phyloP scores from a whole-genome alignment of 2,888 invertebrate species.

The Acanthococcus lagerstroemiae region DNA sequence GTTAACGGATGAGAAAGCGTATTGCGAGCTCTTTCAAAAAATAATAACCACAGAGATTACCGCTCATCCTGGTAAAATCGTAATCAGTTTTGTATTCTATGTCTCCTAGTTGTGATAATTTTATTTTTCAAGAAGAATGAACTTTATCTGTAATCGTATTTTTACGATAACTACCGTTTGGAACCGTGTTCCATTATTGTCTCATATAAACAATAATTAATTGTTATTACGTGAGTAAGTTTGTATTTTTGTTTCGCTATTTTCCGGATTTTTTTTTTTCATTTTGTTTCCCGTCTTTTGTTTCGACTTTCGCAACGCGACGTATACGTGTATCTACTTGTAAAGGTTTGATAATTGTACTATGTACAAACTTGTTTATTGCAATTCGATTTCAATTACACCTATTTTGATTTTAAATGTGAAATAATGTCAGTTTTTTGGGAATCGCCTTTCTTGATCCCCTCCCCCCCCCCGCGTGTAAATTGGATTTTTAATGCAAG shows the following conservation, averaged over 20 bases:
- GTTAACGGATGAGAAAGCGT: too few relatives aligned
- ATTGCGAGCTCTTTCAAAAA: too few relatives aligned
- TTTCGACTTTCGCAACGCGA: slow-evolving; percentile 9
- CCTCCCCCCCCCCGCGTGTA: too few relatives aligned
- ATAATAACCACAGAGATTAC: too few relatives aligned
- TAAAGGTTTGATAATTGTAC: slow-evolving; percentile 3
- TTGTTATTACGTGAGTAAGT: not conserved
- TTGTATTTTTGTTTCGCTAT: slow-evolving; percentile 9
- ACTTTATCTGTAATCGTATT: slow-evolving; percentile 22
- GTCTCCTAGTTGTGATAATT: slow-evolving; percentile 22
- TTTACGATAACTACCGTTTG: slow-evolving; percentile 20
- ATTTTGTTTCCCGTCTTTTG: not conserved
- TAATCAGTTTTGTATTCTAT: not conserved
- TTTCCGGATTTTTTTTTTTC: slow-evolving; percentile 3
- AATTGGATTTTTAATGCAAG: too few relatives aligned
- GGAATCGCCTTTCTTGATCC: too few relatives aligned
- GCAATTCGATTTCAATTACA: slow-evolving; percentile 19
- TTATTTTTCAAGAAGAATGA: slow-evolving; percentile 6
- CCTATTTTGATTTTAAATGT: slow-evolving; percentile 17
- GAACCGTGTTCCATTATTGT: slow-evolving; percentile 17
- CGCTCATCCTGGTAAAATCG: not conserved
- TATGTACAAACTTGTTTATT: slow-evolving; percentile 16
- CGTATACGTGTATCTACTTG: slow-evolving; percentile 7
- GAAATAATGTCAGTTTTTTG: too few relatives aligned
- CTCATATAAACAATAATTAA: slow-evolving; percentile 18